Evolutionary conservation across 2,888 invertebrate species (phyloP).

Genomic region (Tiphia femorata): DNA sequence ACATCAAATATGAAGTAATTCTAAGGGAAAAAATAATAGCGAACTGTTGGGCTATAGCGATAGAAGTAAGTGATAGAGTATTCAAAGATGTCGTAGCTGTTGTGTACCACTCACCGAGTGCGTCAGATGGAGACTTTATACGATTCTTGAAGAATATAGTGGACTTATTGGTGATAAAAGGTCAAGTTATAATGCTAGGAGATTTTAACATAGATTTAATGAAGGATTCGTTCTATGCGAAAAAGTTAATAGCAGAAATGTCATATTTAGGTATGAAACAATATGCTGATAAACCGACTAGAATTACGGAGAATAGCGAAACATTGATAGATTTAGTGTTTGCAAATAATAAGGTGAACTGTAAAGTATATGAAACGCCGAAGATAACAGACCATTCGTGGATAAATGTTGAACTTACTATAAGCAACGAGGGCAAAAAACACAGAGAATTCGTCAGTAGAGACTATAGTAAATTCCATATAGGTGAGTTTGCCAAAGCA

Average conservation of each 20-base stretch:
- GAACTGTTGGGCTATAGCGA: conserved; percentile 14
- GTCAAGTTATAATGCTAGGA: too few species aligned
- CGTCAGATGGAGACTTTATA: too few species aligned
- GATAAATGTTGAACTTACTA: not conserved
- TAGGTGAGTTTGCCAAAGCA: too few species aligned
- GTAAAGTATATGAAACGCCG: conserved; percentile 1
- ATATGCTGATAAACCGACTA: too few species aligned
- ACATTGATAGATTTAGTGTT: too few species aligned
- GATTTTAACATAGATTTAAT: conserved; percentile 16
- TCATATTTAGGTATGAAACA: too few species aligned
- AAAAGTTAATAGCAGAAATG: conserved; percentile 13
- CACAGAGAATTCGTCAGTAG: not conserved
- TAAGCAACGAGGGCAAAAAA: not conserved
- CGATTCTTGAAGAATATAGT: too few species aligned
- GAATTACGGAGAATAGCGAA: too few species aligned
- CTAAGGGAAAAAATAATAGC: conserved; percentile 3
- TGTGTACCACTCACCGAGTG: too few species aligned
- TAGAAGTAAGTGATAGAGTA: conserved; percentile 14
- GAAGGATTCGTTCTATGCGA: conserved; percentile 11
- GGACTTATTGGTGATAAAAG: too few species aligned
- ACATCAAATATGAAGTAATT: conserved; percentile 15
- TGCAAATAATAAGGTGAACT: conserved; percentile 3
- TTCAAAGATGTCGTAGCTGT: too few species aligned
- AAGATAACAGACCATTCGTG: conserved; percentile 5
- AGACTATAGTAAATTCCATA: too few species aligned